A percentile compares a stretch with the other conserved stretches of the same genome.
Evolutionary conservation across 2,797 vertebrate genomes (phyloP).

Genomic region (Epinephelus coioides): DNA sequence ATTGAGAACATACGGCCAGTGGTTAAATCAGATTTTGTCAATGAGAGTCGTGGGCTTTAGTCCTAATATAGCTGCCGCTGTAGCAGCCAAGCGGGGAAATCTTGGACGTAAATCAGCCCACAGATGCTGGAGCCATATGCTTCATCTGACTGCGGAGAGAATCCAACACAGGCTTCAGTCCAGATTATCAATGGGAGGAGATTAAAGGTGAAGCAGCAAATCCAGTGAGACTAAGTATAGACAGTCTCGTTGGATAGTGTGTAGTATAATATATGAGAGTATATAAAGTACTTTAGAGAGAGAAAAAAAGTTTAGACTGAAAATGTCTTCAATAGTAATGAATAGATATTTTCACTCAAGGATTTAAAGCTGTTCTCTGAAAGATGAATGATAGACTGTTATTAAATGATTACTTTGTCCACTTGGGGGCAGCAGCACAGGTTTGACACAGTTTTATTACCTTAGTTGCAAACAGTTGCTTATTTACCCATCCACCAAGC

Average conservation of each 20-base stretch:
- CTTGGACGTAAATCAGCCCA: constrained; percentile 61
- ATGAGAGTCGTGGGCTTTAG: constrained; percentile 78
- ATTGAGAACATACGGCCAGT: constrained; percentile 72
- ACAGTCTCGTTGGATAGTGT: constrained; percentile 2
- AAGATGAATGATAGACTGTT: not conserved
- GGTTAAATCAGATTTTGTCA: constrained; percentile 81
- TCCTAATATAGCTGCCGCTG: constrained; percentile 62
- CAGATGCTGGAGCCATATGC: constrained; percentile 86
- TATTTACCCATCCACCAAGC: too few species aligned
- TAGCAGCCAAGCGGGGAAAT: constrained; percentile 63
- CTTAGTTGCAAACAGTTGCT: not conserved
- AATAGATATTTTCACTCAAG: too few species aligned
- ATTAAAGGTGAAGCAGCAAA: constrained; percentile 61
- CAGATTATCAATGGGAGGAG: constrained; percentile 72
- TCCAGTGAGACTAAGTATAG: constrained; percentile 18
- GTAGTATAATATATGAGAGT: too few species aligned
- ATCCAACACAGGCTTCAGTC: constrained; percentile 62
- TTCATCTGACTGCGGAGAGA: constrained; percentile 60
- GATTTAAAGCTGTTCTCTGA: not conserved
- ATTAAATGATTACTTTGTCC: not conserved
- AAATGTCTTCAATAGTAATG: too few species aligned
- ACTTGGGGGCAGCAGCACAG: not conserved
- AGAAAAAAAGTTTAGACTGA: too few species aligned
- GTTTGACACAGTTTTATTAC: not conserved
- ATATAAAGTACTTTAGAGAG: too few species aligned